Evolutionary conservation across 2,113 vertebrate genomes (phyloP), one percentile per base, ranked within the genome.

Genomic region (Aplodontia rufa): DNA sequence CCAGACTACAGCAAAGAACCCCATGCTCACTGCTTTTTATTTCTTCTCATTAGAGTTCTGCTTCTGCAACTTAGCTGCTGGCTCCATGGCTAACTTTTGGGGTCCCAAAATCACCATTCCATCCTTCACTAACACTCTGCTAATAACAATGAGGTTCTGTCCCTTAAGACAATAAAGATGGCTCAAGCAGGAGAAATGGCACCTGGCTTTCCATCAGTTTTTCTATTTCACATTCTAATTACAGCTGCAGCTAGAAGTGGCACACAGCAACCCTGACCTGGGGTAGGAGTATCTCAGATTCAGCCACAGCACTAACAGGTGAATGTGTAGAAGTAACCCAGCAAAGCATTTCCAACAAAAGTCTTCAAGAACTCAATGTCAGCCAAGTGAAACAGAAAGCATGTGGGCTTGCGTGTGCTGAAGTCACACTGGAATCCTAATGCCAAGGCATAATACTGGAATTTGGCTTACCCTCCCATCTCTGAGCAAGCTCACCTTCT

Each of bases 361-460:
- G 6, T 32, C 6, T 28, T 55, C 68, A 5, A 8, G 26, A 47
- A 26, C n/a, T n/a, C 12, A 1, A 24, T n/a, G 10, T 14, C 85
- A 49, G 32, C 45, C 2, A 0, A 91, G 58, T 30, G 19, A 32
- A 32, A 60, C 5, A 58, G 28, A 53, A 37, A 42, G 6, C 16
- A 5, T 0, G 2, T 7, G 17, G 40, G 4, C n/a, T 8, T 2
- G 53, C n/a, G 4, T 20, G 40, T 53, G 22, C 22, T 40, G 37
- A 1, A 37, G 49, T 6, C 40, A 7, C 2, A 13, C 6, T 10
- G 8, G 28, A 0, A 10, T 2, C 20, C 78, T 22, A 11, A 64
- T 0, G 1, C 2, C 3, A 19, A 5, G 1, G 1, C 6, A 4
- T 3, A 12, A 24, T 19, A 10, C 53, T 35, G 5, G 1, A 5